Conservation (phyloP, 64 coral and sea anemone species). For the Anthopleura sola region DNA sequence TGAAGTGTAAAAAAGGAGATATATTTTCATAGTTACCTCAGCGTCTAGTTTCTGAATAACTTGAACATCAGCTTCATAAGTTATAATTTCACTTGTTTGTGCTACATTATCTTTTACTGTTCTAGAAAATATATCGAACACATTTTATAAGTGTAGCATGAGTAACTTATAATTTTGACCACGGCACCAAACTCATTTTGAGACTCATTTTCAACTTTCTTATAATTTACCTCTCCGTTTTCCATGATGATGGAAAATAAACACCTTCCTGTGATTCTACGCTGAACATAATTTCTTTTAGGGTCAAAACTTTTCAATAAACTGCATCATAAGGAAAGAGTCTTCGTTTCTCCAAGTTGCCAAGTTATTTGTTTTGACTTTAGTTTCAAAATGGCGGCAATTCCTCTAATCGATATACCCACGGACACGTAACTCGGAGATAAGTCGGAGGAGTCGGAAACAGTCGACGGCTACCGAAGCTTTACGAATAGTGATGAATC, state of each 20-base stretch:
- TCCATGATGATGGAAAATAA: slow-evolving; percentile 80
- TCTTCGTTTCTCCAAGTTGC: background rate
- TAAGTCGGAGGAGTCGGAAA: too few species aligned
- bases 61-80: slow-evolving; percentile 84
- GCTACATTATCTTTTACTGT: slow-evolving; percentile 61
- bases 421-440: too few species aligned
- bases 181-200: background rate
- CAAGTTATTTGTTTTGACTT: background rate
- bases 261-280: slow-evolving; percentile 81
- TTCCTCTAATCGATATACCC: background rate
- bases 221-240: slow-evolving; percentile 93
- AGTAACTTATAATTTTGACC: background rate
- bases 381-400: slow-evolving; percentile 62
- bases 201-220: background rate
- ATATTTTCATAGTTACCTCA: slow-evolving; percentile 41
- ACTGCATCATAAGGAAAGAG: background rate
- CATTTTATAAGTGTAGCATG: background rate
- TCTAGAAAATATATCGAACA: background rate
- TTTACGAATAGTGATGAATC: background rate
- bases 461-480: background rate
- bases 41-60: slow-evolving; percentile 46
- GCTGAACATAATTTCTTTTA: slow-evolving; percentile 48
- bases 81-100: slow-evolving; percentile 90
- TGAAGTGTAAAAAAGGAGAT: too few species aligned
- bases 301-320: background rate